Percentiles rank a stretch among this genome's conserved stretches.
Conservation (phyloP, 2,113 vertebrate species). For the Ctenodactylus gundi region DNA sequence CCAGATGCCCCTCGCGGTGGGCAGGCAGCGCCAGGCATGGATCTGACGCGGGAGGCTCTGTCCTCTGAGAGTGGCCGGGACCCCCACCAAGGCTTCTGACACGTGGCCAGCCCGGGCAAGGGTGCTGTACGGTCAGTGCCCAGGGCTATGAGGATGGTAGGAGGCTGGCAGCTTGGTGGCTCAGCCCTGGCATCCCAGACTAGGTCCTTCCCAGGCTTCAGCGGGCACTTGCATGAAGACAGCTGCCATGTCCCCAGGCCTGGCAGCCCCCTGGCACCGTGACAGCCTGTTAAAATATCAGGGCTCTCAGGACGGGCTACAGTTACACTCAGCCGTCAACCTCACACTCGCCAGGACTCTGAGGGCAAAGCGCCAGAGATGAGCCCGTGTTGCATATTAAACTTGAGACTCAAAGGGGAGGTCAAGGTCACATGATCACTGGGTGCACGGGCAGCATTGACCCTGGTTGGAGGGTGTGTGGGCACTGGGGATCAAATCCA, state of each 20-base stretch:
- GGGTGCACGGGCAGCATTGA: background rate
- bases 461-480: too few species aligned
- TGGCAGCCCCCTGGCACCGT: accelerated
- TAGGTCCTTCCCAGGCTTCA: background rate
- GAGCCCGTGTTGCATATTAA: background rate
- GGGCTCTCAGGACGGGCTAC: background rate
- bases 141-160: background rate
- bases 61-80: background rate
- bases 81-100: too few species aligned
- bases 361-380: accelerated
- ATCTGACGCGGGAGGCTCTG: background rate
- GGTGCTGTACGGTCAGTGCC: background rate
- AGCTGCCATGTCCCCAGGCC: accelerated
- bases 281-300: too few species aligned
- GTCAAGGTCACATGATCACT: background rate
- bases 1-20: background rate
- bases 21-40: background rate
- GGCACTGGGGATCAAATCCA: too few species aligned
- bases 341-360: background rate
- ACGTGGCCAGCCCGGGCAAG: background rate
- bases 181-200: background rate
- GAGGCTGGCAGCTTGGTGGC: background rate
- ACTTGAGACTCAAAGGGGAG: background rate
- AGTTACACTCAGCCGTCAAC: background rate
- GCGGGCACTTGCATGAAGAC: background rate